Base-by-base conservation (phyloP, 2,113 vertebrate species). In the Nestor notabilis region DNA sequence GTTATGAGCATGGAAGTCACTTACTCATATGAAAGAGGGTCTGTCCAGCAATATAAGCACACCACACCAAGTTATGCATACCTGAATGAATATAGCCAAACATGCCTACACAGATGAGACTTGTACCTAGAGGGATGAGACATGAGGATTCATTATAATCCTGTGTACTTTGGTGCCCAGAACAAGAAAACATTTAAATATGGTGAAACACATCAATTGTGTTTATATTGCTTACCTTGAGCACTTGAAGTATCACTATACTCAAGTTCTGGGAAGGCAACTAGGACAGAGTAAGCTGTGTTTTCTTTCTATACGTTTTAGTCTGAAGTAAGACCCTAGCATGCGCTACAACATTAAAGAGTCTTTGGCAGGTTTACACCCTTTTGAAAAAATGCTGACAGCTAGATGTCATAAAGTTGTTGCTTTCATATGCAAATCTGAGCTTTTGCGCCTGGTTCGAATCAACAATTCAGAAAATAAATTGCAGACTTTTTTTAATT, bases 351-450 rank as follows among this genome's bases (percentile, higher is more conserved):
- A 95, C 52, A 97, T 97, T 96, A 97, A 96, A 96, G 91, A 95
- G 41, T 43, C 81, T 92, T 90, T 95, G 84, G 35, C 80, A 97
- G n/a, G 29, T 94, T 94, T 93, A 83, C 25, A 96, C 72, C 14
- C 44, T 96, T 95, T 72, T 93, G 53, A 82, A 75, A 58, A 77
- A 89, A 75, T 95, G 64, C 89, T 98, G 96, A 97, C 95, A 97
- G 64, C 20, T 90, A 89, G 33, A 43, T 97, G 94, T 95, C 76
- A 95, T 66, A 92, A 68, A 76, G 41, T 35, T 94, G 41, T 97
- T 92, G 25, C 96, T 98, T 98, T 98, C 94, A 97, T 97, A 96
- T 97, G 95, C 63, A 98, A 97, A 98, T 97, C 25, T 72, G 35
- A 94, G 61, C 29, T 93, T 89, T 81, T 95, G 52, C 1, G 3